Evolutionary conservation across 2,797 vertebrate genomes (phyloP), one percentile per base, ranked within the genome.

Genomic region (Siniperca scherzeri): DNA sequence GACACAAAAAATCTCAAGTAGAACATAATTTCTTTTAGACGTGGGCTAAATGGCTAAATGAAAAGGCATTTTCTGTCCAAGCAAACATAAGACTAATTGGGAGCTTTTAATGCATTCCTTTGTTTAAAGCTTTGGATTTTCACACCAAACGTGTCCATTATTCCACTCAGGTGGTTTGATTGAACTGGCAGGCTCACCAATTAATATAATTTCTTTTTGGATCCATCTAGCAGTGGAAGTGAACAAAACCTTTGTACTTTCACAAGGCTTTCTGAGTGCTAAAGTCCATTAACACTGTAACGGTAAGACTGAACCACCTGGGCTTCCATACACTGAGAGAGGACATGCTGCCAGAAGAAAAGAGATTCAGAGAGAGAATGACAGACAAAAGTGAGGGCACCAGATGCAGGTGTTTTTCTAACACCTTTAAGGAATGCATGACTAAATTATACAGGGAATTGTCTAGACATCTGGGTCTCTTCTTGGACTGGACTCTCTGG

Each of bases 341-440:
- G 62, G 53, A 77, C 55, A 64, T 7, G 38, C 67, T 70, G 81
- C 70, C 67, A 82, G 82, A 64, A 53, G 36, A 83, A 82, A 80
- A 77, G 69, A 44, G 85, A 70, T 81, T 67, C 48, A 44, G 27
- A 85, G 61, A 65, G 66, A 68, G 70, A 82, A 80, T 79, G 86
- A 78, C 80, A 80, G 81, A 68, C 19, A 9, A 83, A 81, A 82
- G 79, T 25, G 78, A 86, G 80, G 53, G 78, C 77, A 42, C 80
- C 84, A 85, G 77, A 89, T 85, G 83, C 89, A 90, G 85, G 85
- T 91, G 91, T 91, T 93, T 91, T 90, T 91, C 60, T 75, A 85
- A 92, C 89, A 92, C 88, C 90, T 88, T 84, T 80, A 83, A 89
- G 79, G 90, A 93, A 90, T 84, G 87, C 85, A 78, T 90, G 89